Conservation (phyloP, 2,113 vertebrate genomes). For the Phyllostomus discolor region DNA sequence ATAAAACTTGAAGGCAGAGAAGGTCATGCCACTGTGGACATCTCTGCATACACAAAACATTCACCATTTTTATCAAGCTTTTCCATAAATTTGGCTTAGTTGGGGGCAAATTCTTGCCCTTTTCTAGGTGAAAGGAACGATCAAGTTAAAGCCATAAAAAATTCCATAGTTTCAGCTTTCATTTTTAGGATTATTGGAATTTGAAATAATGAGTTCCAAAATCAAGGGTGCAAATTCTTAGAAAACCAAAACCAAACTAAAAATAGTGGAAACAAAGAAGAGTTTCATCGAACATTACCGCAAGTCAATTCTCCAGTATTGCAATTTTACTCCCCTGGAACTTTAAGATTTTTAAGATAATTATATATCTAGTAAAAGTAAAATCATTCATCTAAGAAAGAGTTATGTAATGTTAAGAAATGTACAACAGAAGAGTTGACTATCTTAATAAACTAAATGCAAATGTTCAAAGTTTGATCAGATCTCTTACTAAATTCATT, state of each 20-base stretch:
- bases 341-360: neutral
- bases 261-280: slow-evolving; percentile 31
- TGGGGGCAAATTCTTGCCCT: slow-evolving; percentile 63
- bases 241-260: slow-evolving; percentile 57
- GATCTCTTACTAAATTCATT: neutral
- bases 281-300: neutral
- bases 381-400: neutral
- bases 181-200: slow-evolving; percentile 49
- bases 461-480: slow-evolving; percentile 13
- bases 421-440: neutral
- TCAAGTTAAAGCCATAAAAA: slow-evolving; percentile 56
- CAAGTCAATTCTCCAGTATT: neutral
- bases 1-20: slow-evolving; percentile 45
- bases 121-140: slow-evolving; percentile 52
- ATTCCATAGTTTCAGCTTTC: slow-evolving; percentile 54
- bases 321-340: neutral
- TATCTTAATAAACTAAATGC: neutral
- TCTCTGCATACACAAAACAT: slow-evolving; percentile 19
- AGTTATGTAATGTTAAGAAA: slow-evolving; percentile 2
- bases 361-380: neutral
- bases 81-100: slow-evolving; percentile 59
- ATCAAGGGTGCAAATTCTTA: slow-evolving; percentile 55
- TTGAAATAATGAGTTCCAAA: slow-evolving; percentile 63
- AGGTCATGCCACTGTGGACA: neutral
- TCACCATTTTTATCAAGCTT: slow-evolving; percentile 48